Conservation (phyloP, 2,888 invertebrate genomes). For the Gymnocheta viridis region DNA sequence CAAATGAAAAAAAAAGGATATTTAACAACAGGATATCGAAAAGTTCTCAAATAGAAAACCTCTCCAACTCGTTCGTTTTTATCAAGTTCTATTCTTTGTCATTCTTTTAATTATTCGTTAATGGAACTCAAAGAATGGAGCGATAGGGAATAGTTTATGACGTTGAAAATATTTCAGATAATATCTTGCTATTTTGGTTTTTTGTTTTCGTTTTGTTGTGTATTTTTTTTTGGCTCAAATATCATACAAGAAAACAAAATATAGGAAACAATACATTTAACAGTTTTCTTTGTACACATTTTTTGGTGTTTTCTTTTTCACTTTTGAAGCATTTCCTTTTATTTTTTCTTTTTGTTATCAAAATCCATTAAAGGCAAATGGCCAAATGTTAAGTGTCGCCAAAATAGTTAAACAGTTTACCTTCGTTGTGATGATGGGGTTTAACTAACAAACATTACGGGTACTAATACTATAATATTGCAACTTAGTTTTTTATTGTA, state of each 20-base stretch:
- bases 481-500: not conserved
- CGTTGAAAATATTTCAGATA: conserved; percentile 19
- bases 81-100: conserved; percentile 13
- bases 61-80: not conserved
- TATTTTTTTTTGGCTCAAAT: conserved; percentile 58
- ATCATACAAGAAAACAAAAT: conserved; percentile 54
- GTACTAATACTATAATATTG: conserved; percentile 1
- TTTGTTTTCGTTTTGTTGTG: conserved; percentile 7
- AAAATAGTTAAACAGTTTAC: conserved; percentile 66
- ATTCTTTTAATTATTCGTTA: conserved; percentile 62
- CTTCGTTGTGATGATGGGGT: conserved; percentile 53
- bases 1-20: not conserved
- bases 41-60: conserved; percentile 11
- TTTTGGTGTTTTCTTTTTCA: not conserved
- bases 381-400: conserved; percentile 69
- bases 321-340: not conserved
- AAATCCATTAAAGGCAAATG: conserved; percentile 67
- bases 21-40: conserved; percentile 58
- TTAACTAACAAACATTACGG: conserved; percentile 22
- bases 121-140: conserved; percentile 36
- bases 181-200: not conserved
- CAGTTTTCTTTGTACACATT: not conserved
- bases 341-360: conserved; percentile 54
- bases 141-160: conserved; percentile 39
- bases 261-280: conserved; percentile 43